These are phyloP conservation scores for Gortyna flavago DNA, from an alignment of 2,888 invertebrate genomes.

Conservation along the genomic window DNA sequence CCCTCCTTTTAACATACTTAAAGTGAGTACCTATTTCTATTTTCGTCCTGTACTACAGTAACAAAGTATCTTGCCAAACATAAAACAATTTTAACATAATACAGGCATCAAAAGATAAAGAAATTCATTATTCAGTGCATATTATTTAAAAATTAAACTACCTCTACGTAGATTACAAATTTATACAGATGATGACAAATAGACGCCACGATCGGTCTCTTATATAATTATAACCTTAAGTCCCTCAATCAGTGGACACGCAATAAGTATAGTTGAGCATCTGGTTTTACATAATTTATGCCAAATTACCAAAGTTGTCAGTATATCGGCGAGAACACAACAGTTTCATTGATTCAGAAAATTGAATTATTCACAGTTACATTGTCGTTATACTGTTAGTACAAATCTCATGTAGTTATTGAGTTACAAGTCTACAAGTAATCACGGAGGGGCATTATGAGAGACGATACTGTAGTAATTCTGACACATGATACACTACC, in stretches of 20 bases:
- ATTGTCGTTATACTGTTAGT: background rate
- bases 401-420: background rate
- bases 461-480: background rate
- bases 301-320: conserved; percentile 10
- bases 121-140: no score
- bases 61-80: background rate
- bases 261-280: background rate
- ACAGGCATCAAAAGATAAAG: no score
- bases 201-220: background rate
- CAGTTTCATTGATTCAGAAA: conserved; percentile 18
- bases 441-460: background rate
- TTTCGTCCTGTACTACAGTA: background rate
- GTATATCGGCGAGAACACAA: background rate
- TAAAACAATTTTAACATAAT: background rate
- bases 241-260: background rate
- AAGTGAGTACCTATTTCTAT: background rate
- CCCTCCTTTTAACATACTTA: background rate
- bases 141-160: no score
- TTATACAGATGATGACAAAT: background rate
- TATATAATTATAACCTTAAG: background rate
- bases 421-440: background rate
- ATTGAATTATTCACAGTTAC: conserved; percentile 5
- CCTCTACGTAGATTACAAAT: no score
- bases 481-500: background rate
- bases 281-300: background rate